These are phyloP conservation scores for Nemopilema nomurai DNA, from an alignment of 30 jellyfish, hydroid and myxozoan genomes.

Conservation along the genomic window DNA sequence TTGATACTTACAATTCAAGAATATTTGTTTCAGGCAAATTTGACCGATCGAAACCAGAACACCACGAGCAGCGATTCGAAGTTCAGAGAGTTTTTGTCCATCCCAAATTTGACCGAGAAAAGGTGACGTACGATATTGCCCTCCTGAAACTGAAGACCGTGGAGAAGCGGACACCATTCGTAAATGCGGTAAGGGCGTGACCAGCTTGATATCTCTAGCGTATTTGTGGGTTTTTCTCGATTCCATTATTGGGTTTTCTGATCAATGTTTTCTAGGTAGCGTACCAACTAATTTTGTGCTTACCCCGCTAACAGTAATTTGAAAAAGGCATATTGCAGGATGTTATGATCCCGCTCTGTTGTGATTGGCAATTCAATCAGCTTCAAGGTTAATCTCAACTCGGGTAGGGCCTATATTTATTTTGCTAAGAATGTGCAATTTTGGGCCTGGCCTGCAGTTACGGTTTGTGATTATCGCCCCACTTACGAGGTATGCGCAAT, in stretches of 20 bases:
- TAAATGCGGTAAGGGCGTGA: conserved; percentile 66
- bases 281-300: no score
- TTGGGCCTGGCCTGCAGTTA: no score
- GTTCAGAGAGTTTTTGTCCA: conserved; percentile 61
- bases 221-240: not conserved
- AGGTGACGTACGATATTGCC: conserved; percentile 74
- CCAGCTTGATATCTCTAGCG: not conserved
- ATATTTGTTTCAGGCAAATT: conserved; percentile 58
- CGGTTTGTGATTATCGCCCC: no score
- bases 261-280: not conserved
- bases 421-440: no score
- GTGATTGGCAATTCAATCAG: no score
- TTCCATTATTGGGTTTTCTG: not conserved
- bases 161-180: conserved; percentile 65
- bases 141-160: conserved; percentile 43
- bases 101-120: conserved; percentile 61
- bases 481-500: no score
- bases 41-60: conserved; percentile 61
- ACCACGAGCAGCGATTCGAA: conserved; percentile 76
- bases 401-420: no score
- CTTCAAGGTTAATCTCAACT: no score
- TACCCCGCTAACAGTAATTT: no score
- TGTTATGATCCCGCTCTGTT: no score
- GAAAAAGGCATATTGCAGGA: no score
- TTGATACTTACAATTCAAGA: not conserved